Evolutionary conservation across 2,888 invertebrate species (phyloP), one percentile per base, ranked within the genome.

Genomic region (Plusia festucae): DNA sequence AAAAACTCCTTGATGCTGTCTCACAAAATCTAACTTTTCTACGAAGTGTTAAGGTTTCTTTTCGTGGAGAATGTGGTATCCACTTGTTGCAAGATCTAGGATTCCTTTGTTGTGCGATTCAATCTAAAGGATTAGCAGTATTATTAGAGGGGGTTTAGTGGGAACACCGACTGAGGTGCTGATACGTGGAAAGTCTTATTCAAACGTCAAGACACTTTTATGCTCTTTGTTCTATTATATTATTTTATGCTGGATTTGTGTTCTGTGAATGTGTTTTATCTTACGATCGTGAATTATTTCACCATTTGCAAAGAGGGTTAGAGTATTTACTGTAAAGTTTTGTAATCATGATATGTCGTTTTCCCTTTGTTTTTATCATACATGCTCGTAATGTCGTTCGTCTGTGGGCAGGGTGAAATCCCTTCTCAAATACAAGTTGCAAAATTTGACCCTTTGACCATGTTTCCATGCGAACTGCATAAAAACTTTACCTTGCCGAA

Each of bases 81-180:
- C 68, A 72, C 78, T 81, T 85, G 85, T 85, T 85, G 83, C 75
- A 66, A 75, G 40, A 52, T 55, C 66, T 60, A 62, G 68, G 55
- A 73, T 75, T 70, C 67, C 60, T 69, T 84, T 78, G 72, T 77
- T 68, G 68, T 72, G 73, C 78, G 81, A 84, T 84, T 81, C 76
- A 80, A 81, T 84, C 82, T 82, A 74, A 77, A 70, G 80, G 82
- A 83, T 85, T 85, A 85, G 73, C 64, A 58, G 72, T 73, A 74
- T 79, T 83, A 77, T 82, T 76, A 73, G 72, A 69, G 53, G 71
- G 68, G 63, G 53, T 51, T 69, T 61, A 65, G 66, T 60, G 65
- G 56, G 56, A 64, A 64, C 69, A 71, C 49, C 56, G 66, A 69
- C 54, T 57, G 30, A 58, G 44, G 30, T 62, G 30, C 15, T 53